A percentile compares a stretch with the other conserved stretches of the same genome.
These are phyloP conservation scores for Amphiura filiformis DNA, from an alignment of 35 echinoderm and acorn worm species.

Conservation along the genomic window DNA sequence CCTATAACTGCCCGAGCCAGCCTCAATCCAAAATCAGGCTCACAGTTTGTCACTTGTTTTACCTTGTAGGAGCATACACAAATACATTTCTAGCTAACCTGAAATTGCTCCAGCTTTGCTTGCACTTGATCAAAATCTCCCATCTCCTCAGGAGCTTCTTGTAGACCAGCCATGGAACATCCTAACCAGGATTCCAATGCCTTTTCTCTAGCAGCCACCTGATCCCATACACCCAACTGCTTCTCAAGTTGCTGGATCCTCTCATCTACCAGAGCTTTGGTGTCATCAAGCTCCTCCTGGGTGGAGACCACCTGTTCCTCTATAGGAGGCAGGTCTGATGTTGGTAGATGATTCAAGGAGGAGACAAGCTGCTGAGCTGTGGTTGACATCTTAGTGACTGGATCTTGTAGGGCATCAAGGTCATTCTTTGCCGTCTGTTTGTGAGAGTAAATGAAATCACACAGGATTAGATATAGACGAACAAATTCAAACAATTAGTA, in stretches of 20 bases:
- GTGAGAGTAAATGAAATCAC: no score
- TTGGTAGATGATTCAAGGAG: conserved; percentile 23
- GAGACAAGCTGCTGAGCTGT: conserved; percentile 12
- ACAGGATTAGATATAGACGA: no score
- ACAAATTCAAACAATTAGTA: not conserved
- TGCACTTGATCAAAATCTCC: conserved; percentile 43
- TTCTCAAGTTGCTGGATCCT: conserved; percentile 36
- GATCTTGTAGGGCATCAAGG: conserved; percentile 30
- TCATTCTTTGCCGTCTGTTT: conserved; percentile 18
- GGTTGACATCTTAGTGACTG: conserved; percentile 6
- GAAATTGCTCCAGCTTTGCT: conserved; percentile 47
- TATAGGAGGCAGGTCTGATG: conserved; percentile 12
- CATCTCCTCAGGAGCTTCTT: conserved; percentile 34
- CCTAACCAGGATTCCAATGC: conserved; percentile 39
- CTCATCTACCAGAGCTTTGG: conserved; percentile 28
- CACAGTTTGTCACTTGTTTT: no score
- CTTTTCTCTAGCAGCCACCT: conserved; percentile 31
- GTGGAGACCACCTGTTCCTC: not conserved
- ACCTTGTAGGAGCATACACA: no score
- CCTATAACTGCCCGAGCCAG: no score
- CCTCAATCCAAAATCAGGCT: no score
- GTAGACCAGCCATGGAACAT: conserved; percentile 22
- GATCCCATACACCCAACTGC: conserved; percentile 40
- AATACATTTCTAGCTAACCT: conserved; percentile 53
- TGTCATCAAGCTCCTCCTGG: conserved; percentile 6